Evolutionary conservation across 2,797 vertebrate species (phyloP).

Genomic region (Galaxias olidus): DNA sequence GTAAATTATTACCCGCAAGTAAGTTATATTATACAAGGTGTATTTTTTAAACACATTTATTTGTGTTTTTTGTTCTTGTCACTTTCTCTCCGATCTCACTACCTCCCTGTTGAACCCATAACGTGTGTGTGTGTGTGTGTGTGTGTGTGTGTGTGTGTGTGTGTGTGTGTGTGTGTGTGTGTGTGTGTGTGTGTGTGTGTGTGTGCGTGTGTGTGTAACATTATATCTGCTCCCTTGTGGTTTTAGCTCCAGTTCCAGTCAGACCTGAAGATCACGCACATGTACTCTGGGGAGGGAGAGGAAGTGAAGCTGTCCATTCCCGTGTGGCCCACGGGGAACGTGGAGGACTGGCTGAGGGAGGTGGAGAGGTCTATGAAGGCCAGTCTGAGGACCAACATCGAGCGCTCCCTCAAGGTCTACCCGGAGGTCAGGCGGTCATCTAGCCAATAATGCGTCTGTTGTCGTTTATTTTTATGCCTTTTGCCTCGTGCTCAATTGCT

Average conservation of each 20-base stretch:
- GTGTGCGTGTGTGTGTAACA: too few relatives aligned
- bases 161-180: too few relatives aligned
- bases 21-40: too few relatives aligned
- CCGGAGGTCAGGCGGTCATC: constrained; percentile 68
- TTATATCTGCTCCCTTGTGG: background rate
- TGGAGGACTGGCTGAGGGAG: constrained; percentile 88
- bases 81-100: background rate
- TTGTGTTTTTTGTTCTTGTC: background rate
- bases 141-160: too few relatives aligned
- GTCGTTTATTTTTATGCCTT: background rate
- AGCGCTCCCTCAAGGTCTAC: constrained; percentile 79
- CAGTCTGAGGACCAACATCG: constrained; percentile 83
- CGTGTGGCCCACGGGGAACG: constrained; percentile 81
- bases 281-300: constrained; percentile 91
- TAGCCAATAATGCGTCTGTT: constrained; percentile 5
- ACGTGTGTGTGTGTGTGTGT: background rate
- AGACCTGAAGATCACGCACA: constrained; percentile 89
- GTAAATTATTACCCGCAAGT: too few relatives aligned
- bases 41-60: too few relatives aligned
- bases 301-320: constrained; percentile 78
- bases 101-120: background rate
- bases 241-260: constrained; percentile 87
- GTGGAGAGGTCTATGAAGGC: constrained; percentile 89
- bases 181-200: too few relatives aligned
- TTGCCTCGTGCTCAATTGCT: too few relatives aligned